Conservation (phyloP, 2,113 vertebrate species). For the human region DNA sequence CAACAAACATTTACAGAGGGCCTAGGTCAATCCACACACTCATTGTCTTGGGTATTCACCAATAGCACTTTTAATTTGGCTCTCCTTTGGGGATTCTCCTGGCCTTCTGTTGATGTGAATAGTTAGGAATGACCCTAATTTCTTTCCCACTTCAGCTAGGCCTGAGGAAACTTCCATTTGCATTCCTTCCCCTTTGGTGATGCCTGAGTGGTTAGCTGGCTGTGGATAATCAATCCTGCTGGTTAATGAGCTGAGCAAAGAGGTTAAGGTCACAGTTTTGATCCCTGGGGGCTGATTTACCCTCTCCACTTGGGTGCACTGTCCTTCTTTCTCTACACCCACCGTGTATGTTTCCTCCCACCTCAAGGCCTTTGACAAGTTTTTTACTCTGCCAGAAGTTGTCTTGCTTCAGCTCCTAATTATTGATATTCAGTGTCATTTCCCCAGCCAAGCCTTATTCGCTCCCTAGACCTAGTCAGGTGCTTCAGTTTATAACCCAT, state of each 20-base stretch:
- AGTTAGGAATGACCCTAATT: slow-evolving; percentile 57
- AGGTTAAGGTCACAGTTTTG: slow-evolving; percentile 53
- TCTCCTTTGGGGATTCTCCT: slow-evolving; percentile 14
- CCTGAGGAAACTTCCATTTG: slow-evolving; percentile 65
- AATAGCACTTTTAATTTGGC: not conserved
- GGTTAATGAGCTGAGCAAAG: slow-evolving; percentile 64
- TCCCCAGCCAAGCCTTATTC: slow-evolving; percentile 8
- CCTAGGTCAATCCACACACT: not conserved
- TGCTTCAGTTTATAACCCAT: not conserved
- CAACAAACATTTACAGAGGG: not conserved
- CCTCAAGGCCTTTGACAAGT: not conserved
- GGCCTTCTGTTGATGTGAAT: slow-evolving; percentile 36
- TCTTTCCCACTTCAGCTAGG: slow-evolving; percentile 39
- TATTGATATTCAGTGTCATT: not conserved
- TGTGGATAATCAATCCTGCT: slow-evolving; percentile 39
- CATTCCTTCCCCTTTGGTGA: slow-evolving; percentile 37
- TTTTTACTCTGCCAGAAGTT: not conserved
- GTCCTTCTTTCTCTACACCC: not conserved
- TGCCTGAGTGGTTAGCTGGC: slow-evolving; percentile 40
- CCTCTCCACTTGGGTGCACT: not conserved
- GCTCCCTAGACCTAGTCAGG: not conserved
- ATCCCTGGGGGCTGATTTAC: not conserved
- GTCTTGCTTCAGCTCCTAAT: not conserved
- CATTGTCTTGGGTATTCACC: not conserved
- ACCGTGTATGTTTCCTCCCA: not conserved